phyloP scores from a whole-genome alignment of 2,888 invertebrate genomes.

The Idaea biselata region DNA sequence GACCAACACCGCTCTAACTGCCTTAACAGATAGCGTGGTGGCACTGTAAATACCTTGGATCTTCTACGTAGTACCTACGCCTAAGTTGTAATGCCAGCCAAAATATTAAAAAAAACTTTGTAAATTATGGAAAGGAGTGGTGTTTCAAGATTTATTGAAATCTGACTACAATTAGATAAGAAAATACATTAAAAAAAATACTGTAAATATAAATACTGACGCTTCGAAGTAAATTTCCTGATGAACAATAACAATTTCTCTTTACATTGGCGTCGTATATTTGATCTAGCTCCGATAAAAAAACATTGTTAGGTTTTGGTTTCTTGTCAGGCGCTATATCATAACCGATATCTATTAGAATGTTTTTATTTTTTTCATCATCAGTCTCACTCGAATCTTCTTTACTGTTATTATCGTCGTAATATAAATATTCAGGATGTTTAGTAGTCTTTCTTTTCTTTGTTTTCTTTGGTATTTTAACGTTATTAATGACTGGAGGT shows the following conservation, averaged over 20 bases:
- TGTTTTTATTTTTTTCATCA: constrained; percentile 19
- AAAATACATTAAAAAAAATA: not conserved
- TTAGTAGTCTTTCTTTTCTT: constrained; percentile 40
- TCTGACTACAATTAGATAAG: not conserved
- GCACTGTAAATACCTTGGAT: too few relatives aligned
- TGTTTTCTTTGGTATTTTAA: constrained; percentile 35
- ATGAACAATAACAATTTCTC: not conserved
- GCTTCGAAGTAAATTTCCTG: not conserved
- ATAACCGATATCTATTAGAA: constrained; percentile 28
- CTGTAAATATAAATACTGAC: not conserved
- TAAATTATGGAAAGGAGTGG: not conserved
- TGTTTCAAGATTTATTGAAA: not conserved
- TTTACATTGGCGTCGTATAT: not conserved
- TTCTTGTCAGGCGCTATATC: constrained; percentile 10
- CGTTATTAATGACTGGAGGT: constrained; percentile 33
- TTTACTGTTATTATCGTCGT: constrained; percentile 35
- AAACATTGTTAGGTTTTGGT: not conserved
- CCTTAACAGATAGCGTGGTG: too few relatives aligned
- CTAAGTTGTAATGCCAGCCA: too few relatives aligned
- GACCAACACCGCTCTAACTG: too few relatives aligned
- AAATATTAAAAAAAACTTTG: too few relatives aligned
- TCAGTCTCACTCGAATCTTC: constrained; percentile 14
- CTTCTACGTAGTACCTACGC: too few relatives aligned
- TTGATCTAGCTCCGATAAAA: not conserved
- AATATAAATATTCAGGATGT: constrained; percentile 33